phyloP scores from a whole-genome alignment of 2,113 vertebrate genomes.

The Melanocharis versteri region DNA sequence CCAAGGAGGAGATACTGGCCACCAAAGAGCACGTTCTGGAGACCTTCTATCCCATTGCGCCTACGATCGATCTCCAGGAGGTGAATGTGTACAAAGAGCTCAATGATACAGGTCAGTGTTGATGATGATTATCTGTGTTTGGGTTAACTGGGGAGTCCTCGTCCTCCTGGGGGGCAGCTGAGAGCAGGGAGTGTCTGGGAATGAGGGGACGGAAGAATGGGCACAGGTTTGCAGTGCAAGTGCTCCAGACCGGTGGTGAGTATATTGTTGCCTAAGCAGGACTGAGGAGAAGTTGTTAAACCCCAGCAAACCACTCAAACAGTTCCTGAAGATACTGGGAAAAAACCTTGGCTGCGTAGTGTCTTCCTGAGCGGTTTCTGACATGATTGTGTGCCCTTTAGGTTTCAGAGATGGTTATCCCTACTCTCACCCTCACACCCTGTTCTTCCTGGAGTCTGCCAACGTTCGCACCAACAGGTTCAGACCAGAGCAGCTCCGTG shows the following conservation, averaged over 20 bases:
- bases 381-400: slow-evolving; percentile 17
- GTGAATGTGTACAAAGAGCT: slow-evolving; percentile 76
- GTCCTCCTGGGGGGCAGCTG: not conserved
- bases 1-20: slow-evolving; percentile 76
- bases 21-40: slow-evolving; percentile 78
- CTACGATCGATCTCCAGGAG: slow-evolving; percentile 87
- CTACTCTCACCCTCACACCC: slow-evolving; percentile 83
- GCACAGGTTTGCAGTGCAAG: not conserved
- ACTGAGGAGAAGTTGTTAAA: not conserved
- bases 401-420: slow-evolving; percentile 81
- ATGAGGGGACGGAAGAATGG: not conserved
- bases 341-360: not conserved
- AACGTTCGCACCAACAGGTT: slow-evolving; percentile 47
- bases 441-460: slow-evolving; percentile 77
- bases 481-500: slow-evolving; percentile 78
- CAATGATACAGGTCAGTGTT: slow-evolving; percentile 73
- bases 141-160: not conserved
- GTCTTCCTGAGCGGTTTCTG: not conserved
- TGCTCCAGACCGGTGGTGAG: not conserved
- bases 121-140: fast-evolving
- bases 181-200: not conserved
- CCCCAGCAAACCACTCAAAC: not conserved
- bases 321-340: not conserved
- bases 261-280: not conserved
- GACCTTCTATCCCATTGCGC: slow-evolving; percentile 86